Conservation (phyloP, 1,140 invertebrate genomes). For the Sycophila sp. region DNA sequence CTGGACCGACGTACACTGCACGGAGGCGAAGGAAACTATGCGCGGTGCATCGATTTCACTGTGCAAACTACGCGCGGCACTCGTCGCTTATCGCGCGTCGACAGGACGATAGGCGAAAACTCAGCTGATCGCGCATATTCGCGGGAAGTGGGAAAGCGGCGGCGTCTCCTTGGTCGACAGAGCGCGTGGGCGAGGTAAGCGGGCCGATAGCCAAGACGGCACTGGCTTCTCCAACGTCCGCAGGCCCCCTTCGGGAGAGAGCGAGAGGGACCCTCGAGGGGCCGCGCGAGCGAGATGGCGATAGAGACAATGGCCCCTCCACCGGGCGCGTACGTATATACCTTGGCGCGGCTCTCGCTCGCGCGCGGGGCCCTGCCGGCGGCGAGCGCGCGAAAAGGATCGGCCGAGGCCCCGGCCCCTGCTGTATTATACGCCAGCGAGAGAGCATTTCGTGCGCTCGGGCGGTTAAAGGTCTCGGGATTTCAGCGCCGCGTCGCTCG, state of each 20-base stretch:
- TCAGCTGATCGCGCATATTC: neutral
- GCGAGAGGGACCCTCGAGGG: constrained; percentile 9
- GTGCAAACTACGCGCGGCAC: neutral
- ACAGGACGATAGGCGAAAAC: neutral
- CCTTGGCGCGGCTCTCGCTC: neutral
- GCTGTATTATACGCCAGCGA: too few species aligned
- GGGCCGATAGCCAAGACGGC: constrained; percentile 16
- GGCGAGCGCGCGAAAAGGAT: neutral
- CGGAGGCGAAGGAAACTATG: too few species aligned
- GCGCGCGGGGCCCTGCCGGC: neutral
- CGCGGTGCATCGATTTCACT: neutral
- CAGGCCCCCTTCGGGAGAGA: neutral
- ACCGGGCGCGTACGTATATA: neutral
- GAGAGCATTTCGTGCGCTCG: too few species aligned
- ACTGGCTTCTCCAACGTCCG: constrained; percentile 13
- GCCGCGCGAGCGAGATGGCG: constrained; percentile 24
- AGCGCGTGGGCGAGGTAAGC: constrained; percentile 15
- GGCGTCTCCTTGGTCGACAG: neutral
- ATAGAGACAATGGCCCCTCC: constrained; percentile 26
- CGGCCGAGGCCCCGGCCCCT: too few species aligned
- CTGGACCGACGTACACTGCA: too few species aligned
- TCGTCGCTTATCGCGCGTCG: neutral
- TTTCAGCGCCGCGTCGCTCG: constrained; percentile 1
- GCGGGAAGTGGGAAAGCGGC: neutral
- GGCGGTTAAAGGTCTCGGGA: constrained; percentile 24